Conservation (phyloP, 2,888 invertebrate species). For the Zootermopsis nevadensis region DNA sequence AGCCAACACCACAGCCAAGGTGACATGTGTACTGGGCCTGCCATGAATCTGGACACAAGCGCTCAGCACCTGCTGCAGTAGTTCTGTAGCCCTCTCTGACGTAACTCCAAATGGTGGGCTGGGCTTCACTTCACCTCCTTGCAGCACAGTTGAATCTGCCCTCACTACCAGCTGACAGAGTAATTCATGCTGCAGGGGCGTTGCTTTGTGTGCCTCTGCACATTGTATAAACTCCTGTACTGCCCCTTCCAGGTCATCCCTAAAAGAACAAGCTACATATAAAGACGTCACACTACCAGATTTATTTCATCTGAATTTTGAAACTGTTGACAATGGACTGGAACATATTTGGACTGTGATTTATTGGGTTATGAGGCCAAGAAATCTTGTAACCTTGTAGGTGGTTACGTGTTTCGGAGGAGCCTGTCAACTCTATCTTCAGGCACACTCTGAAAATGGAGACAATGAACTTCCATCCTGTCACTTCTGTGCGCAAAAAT, state of each 20-base stretch:
- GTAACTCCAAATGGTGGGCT: background rate
- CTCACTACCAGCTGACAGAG: conserved; percentile 60
- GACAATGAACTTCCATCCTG: too few relatives aligned
- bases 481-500: too few relatives aligned
- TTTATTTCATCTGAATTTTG: too few relatives aligned
- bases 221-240: conserved; percentile 68
- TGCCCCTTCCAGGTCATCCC: conserved; percentile 66
- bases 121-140: background rate
- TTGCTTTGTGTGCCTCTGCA: conserved; percentile 68
- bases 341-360: too few relatives aligned
- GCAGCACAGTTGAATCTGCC: background rate
- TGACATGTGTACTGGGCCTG: conserved; percentile 62
- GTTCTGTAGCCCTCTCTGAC: conserved; percentile 59
- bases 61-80: conserved; percentile 61
- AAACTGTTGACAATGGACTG: too few relatives aligned
- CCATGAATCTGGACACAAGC: conserved; percentile 63
- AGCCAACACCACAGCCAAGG: conserved; percentile 67
- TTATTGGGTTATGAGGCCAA: too few relatives aligned
- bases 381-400: too few relatives aligned
- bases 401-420: too few relatives aligned
- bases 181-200: conserved; percentile 75
- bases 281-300: too few relatives aligned
- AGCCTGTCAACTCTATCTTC: too few relatives aligned
- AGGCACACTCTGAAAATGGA: too few relatives aligned
- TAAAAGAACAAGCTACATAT: conserved; percentile 55